Conservation (phyloP, 2,888 invertebrate genomes). For the Pteria penguin region DNA sequence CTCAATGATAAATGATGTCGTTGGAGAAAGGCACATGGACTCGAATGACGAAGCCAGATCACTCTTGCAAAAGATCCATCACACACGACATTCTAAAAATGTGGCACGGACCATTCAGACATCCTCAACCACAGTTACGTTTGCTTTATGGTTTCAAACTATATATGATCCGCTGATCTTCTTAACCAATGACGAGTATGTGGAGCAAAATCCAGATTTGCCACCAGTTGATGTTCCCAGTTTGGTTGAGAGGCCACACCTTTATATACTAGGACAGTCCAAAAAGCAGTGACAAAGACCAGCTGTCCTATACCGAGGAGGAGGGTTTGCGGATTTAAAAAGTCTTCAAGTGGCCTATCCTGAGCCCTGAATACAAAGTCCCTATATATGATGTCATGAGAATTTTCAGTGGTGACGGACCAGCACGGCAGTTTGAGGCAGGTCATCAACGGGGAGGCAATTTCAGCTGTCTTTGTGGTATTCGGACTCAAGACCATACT, state of each 20-base stretch:
- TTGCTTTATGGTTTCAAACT: slow-evolving; percentile 6
- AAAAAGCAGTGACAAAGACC: slow-evolving; percentile 20
- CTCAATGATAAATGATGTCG: no score
- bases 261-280: slow-evolving; percentile 18
- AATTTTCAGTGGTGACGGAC: slow-evolving; percentile 32
- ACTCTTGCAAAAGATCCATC: no score
- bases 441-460: slow-evolving; percentile 32
- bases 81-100: no score
- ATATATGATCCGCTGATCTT: slow-evolving; percentile 17
- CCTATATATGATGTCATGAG: background rate
- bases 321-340: background rate
- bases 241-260: slow-evolving; percentile 6
- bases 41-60: no score
- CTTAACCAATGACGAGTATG: slow-evolving; percentile 13
- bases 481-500: background rate
- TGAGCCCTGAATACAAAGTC: background rate
- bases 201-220: slow-evolving; percentile 20
- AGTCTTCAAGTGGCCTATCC: background rate
- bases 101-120: slow-evolving; percentile 24
- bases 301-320: slow-evolving; percentile 28
- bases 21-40: no score
- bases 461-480: slow-evolving; percentile 18
- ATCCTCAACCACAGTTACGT: slow-evolving; percentile 11
- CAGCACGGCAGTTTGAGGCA: slow-evolving; percentile 30
- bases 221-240: slow-evolving; percentile 32